phyloP scores from a whole-genome alignment of 2,888 invertebrate species.

The Exephanes ischioxanthus region DNA sequence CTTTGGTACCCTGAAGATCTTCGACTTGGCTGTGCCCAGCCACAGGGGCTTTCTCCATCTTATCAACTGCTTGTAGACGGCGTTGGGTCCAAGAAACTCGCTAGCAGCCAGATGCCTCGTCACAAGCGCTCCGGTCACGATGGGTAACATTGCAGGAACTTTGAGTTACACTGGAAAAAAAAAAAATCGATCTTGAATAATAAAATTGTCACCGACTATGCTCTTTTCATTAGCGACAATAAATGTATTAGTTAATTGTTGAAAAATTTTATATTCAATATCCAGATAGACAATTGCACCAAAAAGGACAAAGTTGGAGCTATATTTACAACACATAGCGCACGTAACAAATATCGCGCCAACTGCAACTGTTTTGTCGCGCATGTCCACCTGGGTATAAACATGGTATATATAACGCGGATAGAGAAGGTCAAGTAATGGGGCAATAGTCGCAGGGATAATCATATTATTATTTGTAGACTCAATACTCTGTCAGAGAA shows the following conservation, averaged over 20 bases:
- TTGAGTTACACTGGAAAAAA: background rate
- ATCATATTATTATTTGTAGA: too few relatives aligned
- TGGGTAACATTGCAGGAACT: constrained; percentile 48
- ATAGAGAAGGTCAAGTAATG: too few relatives aligned
- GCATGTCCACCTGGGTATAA: too few relatives aligned
- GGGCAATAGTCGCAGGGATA: too few relatives aligned
- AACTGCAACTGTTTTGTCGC: too few relatives aligned
- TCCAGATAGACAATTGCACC: too few relatives aligned
- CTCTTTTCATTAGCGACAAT: background rate
- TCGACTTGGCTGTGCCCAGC: constrained; percentile 92
- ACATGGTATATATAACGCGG: too few relatives aligned
- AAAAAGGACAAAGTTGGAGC: too few relatives aligned
- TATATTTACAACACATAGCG: too few relatives aligned
- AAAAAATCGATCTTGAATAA: background rate
- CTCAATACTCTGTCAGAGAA: too few relatives aligned
- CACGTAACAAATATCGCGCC: background rate
- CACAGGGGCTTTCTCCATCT: constrained; percentile 91
- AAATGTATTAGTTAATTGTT: background rate
- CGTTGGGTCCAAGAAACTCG: constrained; percentile 65
- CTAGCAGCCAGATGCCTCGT: constrained; percentile 52
- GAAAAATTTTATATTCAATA: too few relatives aligned
- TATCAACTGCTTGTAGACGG: constrained; percentile 79
- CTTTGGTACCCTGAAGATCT: constrained; percentile 90
- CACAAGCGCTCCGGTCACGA: constrained; percentile 51
- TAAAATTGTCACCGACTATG: background rate